Evolutionary conservation across 2,888 invertebrate species (phyloP), one percentile per base, ranked within the genome.

Genomic region (Agrenia bidenticulata): DNA sequence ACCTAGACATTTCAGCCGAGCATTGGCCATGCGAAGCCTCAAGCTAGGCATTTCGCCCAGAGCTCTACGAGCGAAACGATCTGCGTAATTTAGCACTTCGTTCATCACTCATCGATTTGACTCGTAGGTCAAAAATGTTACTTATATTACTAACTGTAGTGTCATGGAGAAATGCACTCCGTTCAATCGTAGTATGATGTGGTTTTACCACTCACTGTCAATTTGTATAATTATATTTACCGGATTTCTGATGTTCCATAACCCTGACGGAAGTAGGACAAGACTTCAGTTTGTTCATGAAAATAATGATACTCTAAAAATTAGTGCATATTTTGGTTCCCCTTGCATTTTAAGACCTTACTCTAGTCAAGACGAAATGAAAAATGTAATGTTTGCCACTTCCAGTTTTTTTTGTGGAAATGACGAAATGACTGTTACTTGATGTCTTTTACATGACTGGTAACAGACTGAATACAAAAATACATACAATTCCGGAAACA

Each of bases 11-110:
- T 92, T 92, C 81, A 92, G 92, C 81, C 85, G 92, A 76, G 90
- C 92, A 15, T 89, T 92, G 88, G 91, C 92, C 17, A 92, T 92
- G 91, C 84, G 91, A 15, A 89, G 90, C 17, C 83, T 93, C 50
- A 81, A 81, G 74, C 77, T 82, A 45, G 81, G 81, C 1, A 80
- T 81, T 56, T 81, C 81, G 67, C 81, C 80, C 9, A 73, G 78
- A 57, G 75, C 77, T 41, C 73, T 77, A 41, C 72, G 77, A 56
- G 67, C 76, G 56, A 78, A 78, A 62, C 72, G 77, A 64, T 72
- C 71, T 67, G 70, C 74, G 24, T 74, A 64, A 69, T 27, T 32
- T 23, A n/a, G 4, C 19, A 17, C n/a, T 32, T 32, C 32, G 32
- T 32, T 32, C n/a, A 32, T 32, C 32, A 32, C 32, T 32, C 32